Conservation (phyloP, 2,888 invertebrate genomes). For the Chrysopilus asiliformis region DNA sequence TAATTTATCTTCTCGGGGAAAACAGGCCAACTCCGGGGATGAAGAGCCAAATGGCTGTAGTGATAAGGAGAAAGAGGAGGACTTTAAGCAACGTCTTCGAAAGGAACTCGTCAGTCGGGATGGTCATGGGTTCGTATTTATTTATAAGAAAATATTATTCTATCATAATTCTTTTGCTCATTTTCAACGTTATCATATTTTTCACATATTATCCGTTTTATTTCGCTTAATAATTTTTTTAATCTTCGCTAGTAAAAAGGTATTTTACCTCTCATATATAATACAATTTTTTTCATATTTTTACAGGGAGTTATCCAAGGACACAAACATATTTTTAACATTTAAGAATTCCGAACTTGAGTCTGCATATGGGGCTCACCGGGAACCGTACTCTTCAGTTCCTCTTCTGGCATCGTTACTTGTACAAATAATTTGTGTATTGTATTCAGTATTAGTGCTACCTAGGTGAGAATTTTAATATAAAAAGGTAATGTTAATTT, state of each 20-base stretch:
- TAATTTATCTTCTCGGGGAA: too few relatives aligned
- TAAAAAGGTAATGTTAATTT: background rate
- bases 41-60: slow-evolving; percentile 8
- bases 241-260: background rate
- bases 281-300: slow-evolving; percentile 1
- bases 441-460: slow-evolving; percentile 42
- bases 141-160: background rate
- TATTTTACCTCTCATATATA: background rate
- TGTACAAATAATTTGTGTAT: slow-evolving; percentile 42
- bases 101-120: slow-evolving; percentile 77
- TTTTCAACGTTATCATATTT: too few relatives aligned
- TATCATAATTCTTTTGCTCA: background rate
- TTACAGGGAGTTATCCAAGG: slow-evolving; percentile 48
- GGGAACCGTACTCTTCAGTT: slow-evolving; percentile 51
- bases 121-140: slow-evolving; percentile 53
- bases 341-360: slow-evolving; percentile 56
- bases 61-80: slow-evolving; percentile 38
- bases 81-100: slow-evolving; percentile 64
- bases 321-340: slow-evolving; percentile 49
- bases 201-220: slow-evolving; percentile 3
- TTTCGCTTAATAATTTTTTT: background rate
- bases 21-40: slow-evolving; percentile 13
- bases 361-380: slow-evolving; percentile 48
- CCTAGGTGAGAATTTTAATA: slow-evolving; percentile 35
- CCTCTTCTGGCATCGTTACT: slow-evolving; percentile 50